These are phyloP conservation scores for Napeogenes inachia DNA, from an alignment of 2,888 invertebrate genomes.

Conservation along the genomic window DNA sequence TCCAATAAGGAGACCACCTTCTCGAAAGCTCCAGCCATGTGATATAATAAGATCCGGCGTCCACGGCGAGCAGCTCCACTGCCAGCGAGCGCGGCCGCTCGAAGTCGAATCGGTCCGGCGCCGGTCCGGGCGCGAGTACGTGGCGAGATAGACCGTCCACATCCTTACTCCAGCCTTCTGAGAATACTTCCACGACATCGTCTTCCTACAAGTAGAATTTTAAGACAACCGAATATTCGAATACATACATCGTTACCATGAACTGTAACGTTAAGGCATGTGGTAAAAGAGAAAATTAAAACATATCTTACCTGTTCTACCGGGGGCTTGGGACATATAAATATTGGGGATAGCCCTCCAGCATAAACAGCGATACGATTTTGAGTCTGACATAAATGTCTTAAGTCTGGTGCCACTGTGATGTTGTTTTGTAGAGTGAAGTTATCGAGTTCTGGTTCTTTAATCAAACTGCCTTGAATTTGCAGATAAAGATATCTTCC, in stretches of 20 bases:
- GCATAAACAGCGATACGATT: constrained; percentile 89
- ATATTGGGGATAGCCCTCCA: constrained; percentile 78
- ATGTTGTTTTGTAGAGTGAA: constrained; percentile 76
- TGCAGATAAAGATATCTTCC: constrained; percentile 88
- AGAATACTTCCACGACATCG: constrained; percentile 87
- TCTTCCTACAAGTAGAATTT: constrained; percentile 62
- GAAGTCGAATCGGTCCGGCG: constrained; percentile 77
- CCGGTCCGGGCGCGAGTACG: constrained; percentile 74
- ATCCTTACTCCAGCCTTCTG: constrained; percentile 85
- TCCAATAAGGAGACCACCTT: constrained; percentile 44
- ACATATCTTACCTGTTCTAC: constrained; percentile 45
- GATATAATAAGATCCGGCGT: constrained; percentile 84
- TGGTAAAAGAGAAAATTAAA: not conserved
- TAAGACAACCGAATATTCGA: too few relatives aligned
- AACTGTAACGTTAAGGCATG: not conserved
- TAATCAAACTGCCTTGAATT: constrained; percentile 80
- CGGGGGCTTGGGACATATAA: constrained; percentile 77
- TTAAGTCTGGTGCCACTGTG: constrained; percentile 75
- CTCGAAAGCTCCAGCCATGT: constrained; percentile 90
- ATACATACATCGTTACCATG: not conserved
- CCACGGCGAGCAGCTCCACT: constrained; percentile 87
- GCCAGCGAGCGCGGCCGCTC: constrained; percentile 83
- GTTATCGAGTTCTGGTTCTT: constrained; percentile 69
- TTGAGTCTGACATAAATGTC: constrained; percentile 82
- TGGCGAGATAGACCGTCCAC: constrained; percentile 77